Evolutionary conservation across 2,113 vertebrate genomes (phyloP).

Genomic region (Corythoichthys haematopterus): DNA sequence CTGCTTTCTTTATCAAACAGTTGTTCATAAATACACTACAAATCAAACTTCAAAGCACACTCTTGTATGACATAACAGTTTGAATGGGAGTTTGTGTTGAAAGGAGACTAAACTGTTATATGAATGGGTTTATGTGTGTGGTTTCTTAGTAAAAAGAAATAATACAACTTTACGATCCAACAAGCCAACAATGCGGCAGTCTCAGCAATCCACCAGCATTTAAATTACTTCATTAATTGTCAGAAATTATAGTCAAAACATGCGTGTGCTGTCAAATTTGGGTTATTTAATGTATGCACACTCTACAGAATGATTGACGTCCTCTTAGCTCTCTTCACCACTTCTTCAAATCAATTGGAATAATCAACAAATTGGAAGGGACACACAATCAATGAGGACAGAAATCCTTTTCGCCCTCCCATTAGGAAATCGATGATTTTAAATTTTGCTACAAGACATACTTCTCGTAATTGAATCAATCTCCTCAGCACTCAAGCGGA

Average conservation of each 20-base stretch:
- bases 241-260: background rate
- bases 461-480: constrained; percentile 47
- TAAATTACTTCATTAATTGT: background rate
- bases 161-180: too few species aligned
- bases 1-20: too few species aligned
- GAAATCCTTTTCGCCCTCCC: constrained; percentile 20
- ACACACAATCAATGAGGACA: constrained; percentile 36
- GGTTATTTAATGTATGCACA: background rate
- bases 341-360: constrained; percentile 38
- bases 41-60: too few species aligned
- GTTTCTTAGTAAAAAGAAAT: too few species aligned
- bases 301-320: background rate
- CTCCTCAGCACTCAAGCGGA: constrained; percentile 14
- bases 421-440: constrained; percentile 47
- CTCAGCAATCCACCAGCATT: background rate
- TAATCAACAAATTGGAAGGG: constrained; percentile 42
- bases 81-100: too few species aligned
- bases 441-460: constrained; percentile 40
- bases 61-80: too few species aligned
- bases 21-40: too few species aligned
- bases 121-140: too few species aligned
- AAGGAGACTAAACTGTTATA: too few species aligned
- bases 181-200: too few species aligned
- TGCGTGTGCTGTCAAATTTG: background rate
- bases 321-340: constrained; percentile 1